A percentile compares a stretch with the other conserved stretches of the same genome.
Evolutionary conservation across 1,140 invertebrate species (phyloP).

Genomic region (Mesaphorura yosii): DNA sequence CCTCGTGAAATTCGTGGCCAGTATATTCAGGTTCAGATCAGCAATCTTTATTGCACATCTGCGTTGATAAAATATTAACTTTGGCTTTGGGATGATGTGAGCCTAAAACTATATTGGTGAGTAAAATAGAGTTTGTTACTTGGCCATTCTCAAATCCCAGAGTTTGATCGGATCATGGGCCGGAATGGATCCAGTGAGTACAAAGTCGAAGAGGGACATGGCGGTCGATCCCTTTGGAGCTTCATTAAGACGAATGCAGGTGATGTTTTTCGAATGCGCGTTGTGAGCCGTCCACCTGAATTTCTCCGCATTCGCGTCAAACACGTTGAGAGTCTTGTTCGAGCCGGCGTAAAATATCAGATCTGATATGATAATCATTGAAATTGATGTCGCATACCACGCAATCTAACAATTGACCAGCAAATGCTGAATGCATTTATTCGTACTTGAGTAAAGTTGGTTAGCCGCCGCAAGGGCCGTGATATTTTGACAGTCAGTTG

Average conservation of each 20-base stretch:
- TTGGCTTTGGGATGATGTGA: too few species aligned
- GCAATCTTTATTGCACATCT: constrained; percentile 18
- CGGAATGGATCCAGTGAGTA: constrained; percentile 16
- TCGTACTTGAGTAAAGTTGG: constrained; percentile 26
- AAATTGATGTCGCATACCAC: neutral
- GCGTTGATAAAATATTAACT: too few species aligned
- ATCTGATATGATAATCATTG: constrained; percentile 11
- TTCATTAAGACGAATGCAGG: constrained; percentile 25
- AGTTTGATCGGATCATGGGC: constrained; percentile 22
- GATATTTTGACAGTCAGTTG: constrained; percentile 16
- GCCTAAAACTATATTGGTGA: neutral
- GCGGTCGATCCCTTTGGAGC: constrained; percentile 12
- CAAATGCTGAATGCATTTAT: too few species aligned
- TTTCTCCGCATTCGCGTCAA: constrained; percentile 22
- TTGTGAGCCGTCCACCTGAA: constrained; percentile 9
- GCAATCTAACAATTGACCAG: neutral
- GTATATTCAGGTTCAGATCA: constrained; percentile 12
- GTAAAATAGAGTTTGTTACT: constrained; percentile 9
- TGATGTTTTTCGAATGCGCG: constrained; percentile 16
- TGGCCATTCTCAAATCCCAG: constrained; percentile 24
- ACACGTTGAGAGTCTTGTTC: constrained; percentile 15
- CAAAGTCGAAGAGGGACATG: constrained; percentile 11
- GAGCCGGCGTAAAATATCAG: constrained; percentile 18
- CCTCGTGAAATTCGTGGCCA: constrained; percentile 15
- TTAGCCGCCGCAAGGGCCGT: constrained; percentile 25